phyloP scores from a whole-genome alignment of 2,888 invertebrate species.

The Drosophila robusta region DNA sequence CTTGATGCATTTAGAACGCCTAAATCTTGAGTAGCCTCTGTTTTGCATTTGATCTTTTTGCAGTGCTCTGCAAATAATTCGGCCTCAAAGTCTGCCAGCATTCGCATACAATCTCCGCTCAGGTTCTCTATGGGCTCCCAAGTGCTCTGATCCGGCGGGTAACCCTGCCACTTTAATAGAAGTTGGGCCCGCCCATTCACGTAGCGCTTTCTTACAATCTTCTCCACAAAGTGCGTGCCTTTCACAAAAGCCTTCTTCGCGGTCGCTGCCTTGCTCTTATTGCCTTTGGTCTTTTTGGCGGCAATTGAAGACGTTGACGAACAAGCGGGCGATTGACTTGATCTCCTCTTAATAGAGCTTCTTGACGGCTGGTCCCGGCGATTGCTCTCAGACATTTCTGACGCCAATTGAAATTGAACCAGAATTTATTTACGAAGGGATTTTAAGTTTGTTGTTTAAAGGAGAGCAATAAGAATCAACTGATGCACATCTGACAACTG shows the following conservation, averaged over 20 bases:
- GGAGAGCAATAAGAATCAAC: neutral
- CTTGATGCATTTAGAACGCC: neutral
- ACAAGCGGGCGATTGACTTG: neutral
- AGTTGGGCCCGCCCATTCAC: conserved; percentile 29
- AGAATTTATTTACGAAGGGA: neutral
- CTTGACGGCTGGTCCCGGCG: neutral
- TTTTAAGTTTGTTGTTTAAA: neutral
- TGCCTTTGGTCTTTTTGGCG: neutral
- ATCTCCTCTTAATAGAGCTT: neutral
- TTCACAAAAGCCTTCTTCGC: neutral
- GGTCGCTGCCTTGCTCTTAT: neutral
- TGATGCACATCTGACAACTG: neutral
- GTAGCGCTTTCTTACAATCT: conserved; percentile 40
- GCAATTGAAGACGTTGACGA: neutral
- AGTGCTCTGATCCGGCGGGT: conserved; percentile 9
- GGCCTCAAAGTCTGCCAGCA: conserved; percentile 45
- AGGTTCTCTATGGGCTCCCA: conserved; percentile 58
- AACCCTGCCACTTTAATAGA: conserved; percentile 46
- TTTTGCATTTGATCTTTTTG: neutral
- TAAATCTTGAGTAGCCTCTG: neutral
- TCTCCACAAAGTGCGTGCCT: conserved; percentile 32
- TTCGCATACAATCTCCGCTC: conserved; percentile 5
- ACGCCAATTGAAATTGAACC: neutral
- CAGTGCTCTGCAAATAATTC: neutral
- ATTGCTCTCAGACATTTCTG: neutral